These are phyloP conservation scores for Boloria euphrosyne DNA, from an alignment of 2,888 invertebrate genomes.

Conservation along the genomic window DNA sequence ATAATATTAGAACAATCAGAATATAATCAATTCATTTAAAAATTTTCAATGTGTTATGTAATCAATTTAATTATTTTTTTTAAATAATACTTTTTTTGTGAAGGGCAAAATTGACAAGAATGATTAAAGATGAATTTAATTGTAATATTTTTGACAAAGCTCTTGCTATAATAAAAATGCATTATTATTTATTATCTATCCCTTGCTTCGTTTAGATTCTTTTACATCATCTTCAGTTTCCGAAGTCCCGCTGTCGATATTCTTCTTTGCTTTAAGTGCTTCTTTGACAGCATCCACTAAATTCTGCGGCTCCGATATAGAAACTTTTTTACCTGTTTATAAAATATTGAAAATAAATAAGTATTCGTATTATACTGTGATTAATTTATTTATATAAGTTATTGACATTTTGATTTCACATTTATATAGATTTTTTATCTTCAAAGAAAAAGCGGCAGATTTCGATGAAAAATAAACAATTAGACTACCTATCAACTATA, in stretches of 20 bases:
- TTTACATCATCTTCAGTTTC: conserved; percentile 63
- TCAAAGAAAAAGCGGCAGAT: too few species aligned
- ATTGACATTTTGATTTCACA: too few species aligned
- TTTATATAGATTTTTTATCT: too few species aligned
- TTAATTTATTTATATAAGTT: too few species aligned
- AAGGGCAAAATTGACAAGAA: too few species aligned
- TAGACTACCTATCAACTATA: too few species aligned
- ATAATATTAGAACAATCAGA: neutral
- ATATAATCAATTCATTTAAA: too few species aligned
- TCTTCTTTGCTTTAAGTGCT: conserved; percentile 80
- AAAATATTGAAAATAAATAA: neutral
- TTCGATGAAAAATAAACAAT: too few species aligned
- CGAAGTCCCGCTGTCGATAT: conserved; percentile 50
- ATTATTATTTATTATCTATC: conserved; percentile 49
- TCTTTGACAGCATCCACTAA: conserved; percentile 84
- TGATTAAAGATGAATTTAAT: neutral
- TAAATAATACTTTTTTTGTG: too few species aligned
- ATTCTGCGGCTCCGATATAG: conserved; percentile 81
- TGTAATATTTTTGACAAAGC: conserved; percentile 1
- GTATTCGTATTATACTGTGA: too few species aligned
- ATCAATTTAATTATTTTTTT: too few species aligned
- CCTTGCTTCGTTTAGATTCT: conserved; percentile 72
- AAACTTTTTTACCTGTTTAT: conserved; percentile 84
- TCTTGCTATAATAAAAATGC: conserved; percentile 1
- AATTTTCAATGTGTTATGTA: too few species aligned